phyloP scores from a whole-genome alignment of 37 sponge, comb jelly and placozoan species.

The Petrosia ficiformis region DNA sequence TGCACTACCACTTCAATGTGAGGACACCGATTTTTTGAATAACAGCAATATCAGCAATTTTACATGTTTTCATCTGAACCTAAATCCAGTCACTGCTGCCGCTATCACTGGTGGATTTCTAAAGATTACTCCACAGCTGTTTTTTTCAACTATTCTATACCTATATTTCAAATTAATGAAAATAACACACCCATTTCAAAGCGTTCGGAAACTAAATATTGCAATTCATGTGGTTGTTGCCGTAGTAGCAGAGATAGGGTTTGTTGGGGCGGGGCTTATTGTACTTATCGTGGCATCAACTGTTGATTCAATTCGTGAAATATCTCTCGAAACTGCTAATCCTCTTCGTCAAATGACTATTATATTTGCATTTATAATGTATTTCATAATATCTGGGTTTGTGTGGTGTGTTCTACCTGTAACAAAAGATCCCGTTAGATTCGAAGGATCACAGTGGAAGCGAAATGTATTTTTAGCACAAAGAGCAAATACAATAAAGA shows the following conservation, averaged over 20 bases:
- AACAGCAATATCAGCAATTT: no score
- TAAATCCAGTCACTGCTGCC: not conserved
- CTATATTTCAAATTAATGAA: not conserved
- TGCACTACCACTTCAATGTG: not conserved
- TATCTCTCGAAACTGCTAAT: not conserved
- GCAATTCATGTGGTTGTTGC: not conserved
- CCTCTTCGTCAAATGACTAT: not conserved
- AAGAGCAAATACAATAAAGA: not conserved
- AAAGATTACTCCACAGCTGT: not conserved
- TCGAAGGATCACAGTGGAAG: not conserved
- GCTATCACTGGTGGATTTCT: not conserved
- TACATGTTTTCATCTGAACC: not conserved
- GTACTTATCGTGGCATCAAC: not conserved
- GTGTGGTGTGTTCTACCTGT: not conserved
- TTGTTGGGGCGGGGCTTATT: not conserved
- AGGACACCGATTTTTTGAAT: not conserved
- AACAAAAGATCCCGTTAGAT: not conserved
- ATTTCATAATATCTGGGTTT: not conserved
- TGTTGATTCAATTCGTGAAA: not conserved
- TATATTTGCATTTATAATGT: not conserved
- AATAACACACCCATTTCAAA: not conserved
- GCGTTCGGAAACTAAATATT: not conserved
- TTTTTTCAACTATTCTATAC: not conserved
- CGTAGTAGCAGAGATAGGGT: not conserved
- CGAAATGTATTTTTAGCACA: not conserved